phyloP scores from a whole-genome alignment of 2,797 vertebrate genomes.

The Erpetoichthys calabaricus region DNA sequence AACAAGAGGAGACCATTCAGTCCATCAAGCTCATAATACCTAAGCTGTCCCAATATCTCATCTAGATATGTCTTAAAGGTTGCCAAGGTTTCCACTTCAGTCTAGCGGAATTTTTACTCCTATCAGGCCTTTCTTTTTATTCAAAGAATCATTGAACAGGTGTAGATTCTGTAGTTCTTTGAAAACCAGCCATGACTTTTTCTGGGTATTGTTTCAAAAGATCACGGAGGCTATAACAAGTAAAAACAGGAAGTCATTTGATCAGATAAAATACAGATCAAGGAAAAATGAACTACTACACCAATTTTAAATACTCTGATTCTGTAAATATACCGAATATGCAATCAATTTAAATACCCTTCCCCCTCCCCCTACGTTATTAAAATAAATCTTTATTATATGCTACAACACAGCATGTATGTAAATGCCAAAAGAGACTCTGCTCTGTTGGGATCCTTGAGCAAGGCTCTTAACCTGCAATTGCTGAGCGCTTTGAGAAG shows the following conservation, averaged over 20 bases:
- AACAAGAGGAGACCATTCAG: too few species aligned
- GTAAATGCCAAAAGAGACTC: too few species aligned
- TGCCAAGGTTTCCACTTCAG: too few species aligned
- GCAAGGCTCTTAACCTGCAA: too few species aligned
- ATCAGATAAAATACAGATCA: slow-evolving; percentile 38
- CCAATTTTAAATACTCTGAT: slow-evolving; percentile 20
- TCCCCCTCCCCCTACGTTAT: slow-evolving; percentile 48
- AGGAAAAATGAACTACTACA: slow-evolving; percentile 33
- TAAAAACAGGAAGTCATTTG: slow-evolving; percentile 57
- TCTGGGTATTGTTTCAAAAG: slow-evolving; percentile 33
- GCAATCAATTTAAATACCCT: slow-evolving; percentile 6
- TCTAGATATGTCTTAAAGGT: too few species aligned
- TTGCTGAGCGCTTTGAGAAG: too few species aligned
- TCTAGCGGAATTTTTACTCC: too few species aligned
- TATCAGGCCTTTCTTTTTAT: too few species aligned
- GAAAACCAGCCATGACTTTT: slow-evolving; percentile 29
- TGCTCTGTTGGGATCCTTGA: too few species aligned
- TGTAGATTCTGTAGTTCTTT: slow-evolving; percentile 9
- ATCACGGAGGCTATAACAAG: slow-evolving; percentile 41
- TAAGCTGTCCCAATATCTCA: too few species aligned
- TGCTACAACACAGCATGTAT: slow-evolving; percentile 41
- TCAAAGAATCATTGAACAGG: slow-evolving; percentile 1
- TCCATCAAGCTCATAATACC: too few species aligned
- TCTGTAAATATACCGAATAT: too few species aligned
- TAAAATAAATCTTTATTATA: slow-evolving; percentile 55